Conservation (phyloP, 2,888 invertebrate species). For the Drosophila histrio region DNA sequence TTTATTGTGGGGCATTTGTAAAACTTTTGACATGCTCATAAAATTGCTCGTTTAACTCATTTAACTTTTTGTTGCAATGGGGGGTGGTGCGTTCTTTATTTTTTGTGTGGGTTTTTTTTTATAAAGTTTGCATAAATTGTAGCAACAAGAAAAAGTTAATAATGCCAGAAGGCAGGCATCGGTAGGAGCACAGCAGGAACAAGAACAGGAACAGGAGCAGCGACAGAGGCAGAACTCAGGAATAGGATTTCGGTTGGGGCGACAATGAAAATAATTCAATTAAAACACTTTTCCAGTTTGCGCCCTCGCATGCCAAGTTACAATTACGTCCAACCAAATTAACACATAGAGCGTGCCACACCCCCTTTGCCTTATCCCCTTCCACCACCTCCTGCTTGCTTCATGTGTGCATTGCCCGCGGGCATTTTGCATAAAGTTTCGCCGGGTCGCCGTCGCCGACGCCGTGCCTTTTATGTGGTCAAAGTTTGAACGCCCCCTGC, state of each 20-base stretch:
- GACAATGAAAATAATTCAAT: constrained; percentile 83
- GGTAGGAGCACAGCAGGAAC: constrained; percentile 27
- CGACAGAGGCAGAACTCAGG: not conserved
- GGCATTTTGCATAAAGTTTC: constrained; percentile 69
- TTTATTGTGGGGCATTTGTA: constrained; percentile 63
- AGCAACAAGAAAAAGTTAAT: constrained; percentile 69
- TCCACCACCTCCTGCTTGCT: not conserved
- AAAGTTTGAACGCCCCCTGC: constrained; percentile 43
- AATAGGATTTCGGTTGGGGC: constrained; percentile 44
- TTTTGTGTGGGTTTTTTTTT: constrained; percentile 29
- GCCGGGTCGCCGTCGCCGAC: constrained; percentile 29
- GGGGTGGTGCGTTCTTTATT: constrained; percentile 38
- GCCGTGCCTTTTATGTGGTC: constrained; percentile 65
- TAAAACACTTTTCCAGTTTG: constrained; percentile 82
- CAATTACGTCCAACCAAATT: constrained; percentile 82
- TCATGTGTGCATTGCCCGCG: constrained; percentile 60
- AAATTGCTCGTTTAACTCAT: constrained; percentile 82
- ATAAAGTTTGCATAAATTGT: constrained; percentile 75
- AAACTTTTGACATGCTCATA: constrained; percentile 76
- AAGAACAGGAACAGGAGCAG: not conserved
- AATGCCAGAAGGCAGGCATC: constrained; percentile 50
- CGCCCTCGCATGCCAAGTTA: constrained; percentile 80
- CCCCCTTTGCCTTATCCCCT: not conserved
- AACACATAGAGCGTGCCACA: constrained; percentile 63
- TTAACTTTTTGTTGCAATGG: constrained; percentile 70